Conservation (phyloP, 2,888 invertebrate genomes). For the Boloria euphrosyne region DNA sequence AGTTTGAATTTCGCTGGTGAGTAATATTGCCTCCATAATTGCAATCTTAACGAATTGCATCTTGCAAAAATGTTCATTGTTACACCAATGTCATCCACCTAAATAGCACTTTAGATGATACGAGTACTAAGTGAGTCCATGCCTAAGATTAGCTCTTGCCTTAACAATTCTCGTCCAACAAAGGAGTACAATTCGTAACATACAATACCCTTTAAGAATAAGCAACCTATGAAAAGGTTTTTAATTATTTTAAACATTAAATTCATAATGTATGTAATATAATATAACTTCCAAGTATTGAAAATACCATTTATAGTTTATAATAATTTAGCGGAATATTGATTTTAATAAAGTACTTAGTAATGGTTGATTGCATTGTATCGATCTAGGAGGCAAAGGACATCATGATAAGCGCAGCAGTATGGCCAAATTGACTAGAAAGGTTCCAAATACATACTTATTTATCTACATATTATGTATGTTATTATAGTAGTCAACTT, state of each 20-base stretch:
- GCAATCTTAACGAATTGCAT: slow-evolving; percentile 15
- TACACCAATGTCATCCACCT: slow-evolving; percentile 16
- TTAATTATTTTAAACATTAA: not conserved
- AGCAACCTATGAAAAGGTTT: not conserved
- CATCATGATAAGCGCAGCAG: no score
- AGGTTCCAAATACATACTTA: no score
- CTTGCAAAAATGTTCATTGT: slow-evolving; percentile 24
- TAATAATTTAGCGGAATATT: no score
- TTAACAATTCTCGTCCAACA: slow-evolving; percentile 15
- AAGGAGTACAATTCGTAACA: slow-evolving; percentile 13
- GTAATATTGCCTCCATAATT: slow-evolving; percentile 12
- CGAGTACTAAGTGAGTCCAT: slow-evolving; percentile 14
- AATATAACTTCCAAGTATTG: no score
- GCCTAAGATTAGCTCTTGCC: slow-evolving; percentile 18
- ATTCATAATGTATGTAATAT: not conserved
- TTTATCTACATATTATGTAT: no score
- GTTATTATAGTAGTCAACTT: no score
- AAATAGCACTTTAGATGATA: slow-evolving; percentile 22
- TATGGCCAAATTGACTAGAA: no score
- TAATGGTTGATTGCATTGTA: no score
- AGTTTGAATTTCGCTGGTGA: not conserved
- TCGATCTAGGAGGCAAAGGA: no score
- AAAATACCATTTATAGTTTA: no score
- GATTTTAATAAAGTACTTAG: no score
- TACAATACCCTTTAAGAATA: slow-evolving; percentile 9